Evolutionary conservation across 2,888 invertebrate species (phyloP).

Genomic region (Eulithis prunata): DNA sequence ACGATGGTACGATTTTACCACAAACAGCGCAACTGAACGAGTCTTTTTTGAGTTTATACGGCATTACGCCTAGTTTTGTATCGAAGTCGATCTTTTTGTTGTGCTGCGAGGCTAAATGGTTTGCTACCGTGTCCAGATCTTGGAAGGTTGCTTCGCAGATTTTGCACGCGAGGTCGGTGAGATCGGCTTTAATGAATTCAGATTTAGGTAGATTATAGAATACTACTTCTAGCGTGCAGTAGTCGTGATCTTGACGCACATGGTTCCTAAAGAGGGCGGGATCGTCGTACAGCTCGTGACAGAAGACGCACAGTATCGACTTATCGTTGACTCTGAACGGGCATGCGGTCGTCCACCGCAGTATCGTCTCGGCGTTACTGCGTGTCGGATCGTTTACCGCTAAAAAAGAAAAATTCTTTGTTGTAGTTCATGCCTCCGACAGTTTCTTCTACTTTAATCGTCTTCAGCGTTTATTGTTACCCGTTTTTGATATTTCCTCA

Average conservation of each 20-base stretch:
- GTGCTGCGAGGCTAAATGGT: conserved; percentile 59
- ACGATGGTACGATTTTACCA: conserved; percentile 63
- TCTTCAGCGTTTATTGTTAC: background rate
- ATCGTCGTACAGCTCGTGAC: conserved; percentile 71
- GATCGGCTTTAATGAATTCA: conserved; percentile 73
- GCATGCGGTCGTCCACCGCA: conserved; percentile 73
- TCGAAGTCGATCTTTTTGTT: conserved; percentile 52
- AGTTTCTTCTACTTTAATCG: conserved; percentile 15
- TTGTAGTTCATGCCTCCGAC: conserved; percentile 38
- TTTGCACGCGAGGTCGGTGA: conserved; percentile 66
- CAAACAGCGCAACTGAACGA: conserved; percentile 68
- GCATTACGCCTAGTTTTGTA: conserved; percentile 71
- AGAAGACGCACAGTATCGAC: conserved; percentile 75
- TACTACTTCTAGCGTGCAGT: conserved; percentile 66
- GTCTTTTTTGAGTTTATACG: conserved; percentile 65
- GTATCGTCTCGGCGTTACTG: conserved; percentile 69
- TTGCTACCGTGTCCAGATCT: conserved; percentile 57
- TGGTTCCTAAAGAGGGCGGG: conserved; percentile 65
- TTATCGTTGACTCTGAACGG: conserved; percentile 77
- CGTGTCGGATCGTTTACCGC: conserved; percentile 72
- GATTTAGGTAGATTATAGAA: conserved; percentile 70
- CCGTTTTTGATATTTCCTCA: conserved; percentile 6
- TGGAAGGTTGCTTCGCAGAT: conserved; percentile 53
- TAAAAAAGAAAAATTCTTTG: conserved; percentile 72
- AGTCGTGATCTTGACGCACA: conserved; percentile 67